These are phyloP conservation scores for Intellagama lesueurii DNA, from an alignment of 2,797 vertebrate genomes.

Conservation along the genomic window DNA sequence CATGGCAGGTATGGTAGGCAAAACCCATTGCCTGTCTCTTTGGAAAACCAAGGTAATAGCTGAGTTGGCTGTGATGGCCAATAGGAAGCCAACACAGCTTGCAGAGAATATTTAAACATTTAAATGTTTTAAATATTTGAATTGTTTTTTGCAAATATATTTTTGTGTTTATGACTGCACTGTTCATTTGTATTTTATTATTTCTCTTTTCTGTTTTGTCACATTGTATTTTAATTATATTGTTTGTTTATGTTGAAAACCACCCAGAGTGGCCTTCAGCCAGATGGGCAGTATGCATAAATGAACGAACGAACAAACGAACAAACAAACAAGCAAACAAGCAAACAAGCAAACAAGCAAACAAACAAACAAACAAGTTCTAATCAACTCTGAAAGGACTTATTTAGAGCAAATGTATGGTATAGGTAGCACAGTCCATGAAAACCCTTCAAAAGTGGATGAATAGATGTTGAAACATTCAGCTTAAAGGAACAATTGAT, in stretches of 20 bases:
- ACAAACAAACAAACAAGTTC: background rate
- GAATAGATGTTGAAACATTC: background rate
- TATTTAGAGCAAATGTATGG: background rate
- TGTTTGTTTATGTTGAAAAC: too few relatives aligned
- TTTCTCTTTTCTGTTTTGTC: too few relatives aligned
- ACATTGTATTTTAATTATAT: too few relatives aligned
- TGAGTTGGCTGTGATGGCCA: background rate
- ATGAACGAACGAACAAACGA: too few relatives aligned
- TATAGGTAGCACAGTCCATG: too few relatives aligned
- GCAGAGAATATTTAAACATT: background rate
- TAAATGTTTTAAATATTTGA: background rate
- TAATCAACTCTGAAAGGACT: background rate
- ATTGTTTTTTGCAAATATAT: too few relatives aligned
- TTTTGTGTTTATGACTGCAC: too few relatives aligned
- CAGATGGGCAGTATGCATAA: too few relatives aligned
- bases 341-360: background rate
- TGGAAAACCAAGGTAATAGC: background rate
- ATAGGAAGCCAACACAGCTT: background rate
- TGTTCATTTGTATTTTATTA: too few relatives aligned
- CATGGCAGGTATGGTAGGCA: background rate
- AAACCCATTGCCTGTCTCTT: background rate
- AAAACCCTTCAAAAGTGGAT: background rate
- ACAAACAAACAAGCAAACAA: too few relatives aligned
- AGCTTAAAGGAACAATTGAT: background rate
- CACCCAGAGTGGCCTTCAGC: too few relatives aligned